phyloP scores from a whole-genome alignment of 2,797 vertebrate genomes.

The Calcarius lapponicus region DNA sequence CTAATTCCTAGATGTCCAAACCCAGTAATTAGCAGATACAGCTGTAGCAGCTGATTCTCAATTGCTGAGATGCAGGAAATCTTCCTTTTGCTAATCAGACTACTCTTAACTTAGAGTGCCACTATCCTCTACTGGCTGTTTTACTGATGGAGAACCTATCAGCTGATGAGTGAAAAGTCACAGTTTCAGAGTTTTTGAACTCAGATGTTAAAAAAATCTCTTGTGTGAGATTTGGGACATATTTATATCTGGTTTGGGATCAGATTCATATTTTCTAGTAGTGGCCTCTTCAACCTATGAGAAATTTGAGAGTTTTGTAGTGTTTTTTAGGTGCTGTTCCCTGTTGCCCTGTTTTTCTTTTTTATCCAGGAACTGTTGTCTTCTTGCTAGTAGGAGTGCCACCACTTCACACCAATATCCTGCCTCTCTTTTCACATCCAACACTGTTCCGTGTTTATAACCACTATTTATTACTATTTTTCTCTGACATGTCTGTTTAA shows the following conservation, averaged over 20 bases:
- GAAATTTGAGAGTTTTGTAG: fast-evolving
- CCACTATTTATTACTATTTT: not conserved
- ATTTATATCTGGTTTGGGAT: not conserved
- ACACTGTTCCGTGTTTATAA: not conserved
- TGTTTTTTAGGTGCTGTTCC: not conserved
- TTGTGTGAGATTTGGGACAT: not conserved
- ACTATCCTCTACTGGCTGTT: not conserved
- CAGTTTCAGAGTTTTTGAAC: not conserved
- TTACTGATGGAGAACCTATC: not conserved
- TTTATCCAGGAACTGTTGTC: not conserved
- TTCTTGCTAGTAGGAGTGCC: not conserved
- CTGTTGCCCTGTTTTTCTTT: not conserved
- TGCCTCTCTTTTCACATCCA: not conserved
- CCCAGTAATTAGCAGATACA: not conserved
- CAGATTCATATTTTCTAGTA: not conserved
- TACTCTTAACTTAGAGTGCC: not conserved
- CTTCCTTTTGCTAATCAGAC: not conserved
- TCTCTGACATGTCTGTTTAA: not conserved
- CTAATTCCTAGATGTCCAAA: not conserved
- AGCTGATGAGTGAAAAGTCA: not conserved
- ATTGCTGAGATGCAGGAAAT: not conserved
- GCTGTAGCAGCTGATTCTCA: not conserved
- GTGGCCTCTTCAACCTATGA: not conserved
- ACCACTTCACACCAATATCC: not conserved
- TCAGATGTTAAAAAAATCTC: not conserved